Evolutionary conservation across 1,140 invertebrate species (phyloP).

Genomic region (Pachyrhynchus sulphureomaculatus): DNA sequence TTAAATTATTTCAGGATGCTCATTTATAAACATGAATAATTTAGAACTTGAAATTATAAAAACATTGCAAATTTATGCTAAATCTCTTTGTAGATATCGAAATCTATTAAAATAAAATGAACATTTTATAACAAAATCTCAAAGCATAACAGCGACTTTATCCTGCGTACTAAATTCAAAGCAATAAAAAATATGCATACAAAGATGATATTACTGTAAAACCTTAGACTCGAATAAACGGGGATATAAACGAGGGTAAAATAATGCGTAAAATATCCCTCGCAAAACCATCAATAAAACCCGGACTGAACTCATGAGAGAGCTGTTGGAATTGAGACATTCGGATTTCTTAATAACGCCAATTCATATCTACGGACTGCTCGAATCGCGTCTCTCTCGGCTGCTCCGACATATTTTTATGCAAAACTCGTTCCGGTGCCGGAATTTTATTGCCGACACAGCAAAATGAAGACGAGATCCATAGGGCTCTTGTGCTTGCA

Average conservation of each 20-base stretch:
- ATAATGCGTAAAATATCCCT: constrained; percentile 25
- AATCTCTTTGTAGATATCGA: too few relatives aligned
- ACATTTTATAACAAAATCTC: constrained; percentile 12
- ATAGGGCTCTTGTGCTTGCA: constrained; percentile 11
- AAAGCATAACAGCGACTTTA: not conserved
- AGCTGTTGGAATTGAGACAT: constrained; percentile 37
- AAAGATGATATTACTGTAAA: constrained; percentile 22
- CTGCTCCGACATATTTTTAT: constrained; percentile 48
- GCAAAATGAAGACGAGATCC: constrained; percentile 47
- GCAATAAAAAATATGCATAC: constrained; percentile 28
- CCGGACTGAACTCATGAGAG: constrained; percentile 24
- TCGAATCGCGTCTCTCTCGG: constrained; percentile 40
- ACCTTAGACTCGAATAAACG: constrained; percentile 8
- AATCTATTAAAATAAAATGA: too few relatives aligned
- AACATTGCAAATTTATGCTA: too few relatives aligned
- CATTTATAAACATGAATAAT: too few relatives aligned
- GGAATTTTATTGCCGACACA: constrained; percentile 48
- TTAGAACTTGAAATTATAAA: too few relatives aligned
- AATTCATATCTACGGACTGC: constrained; percentile 46
- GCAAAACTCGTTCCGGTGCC: constrained; percentile 49
- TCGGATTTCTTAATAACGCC: constrained; percentile 47
- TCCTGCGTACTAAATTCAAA: constrained; percentile 13
- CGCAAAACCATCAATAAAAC: constrained; percentile 29
- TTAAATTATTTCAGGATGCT: too few relatives aligned
- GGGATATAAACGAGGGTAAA: constrained; percentile 12